Conservation (phyloP, 1,140 invertebrate genomes). For the Sipha flava region DNA sequence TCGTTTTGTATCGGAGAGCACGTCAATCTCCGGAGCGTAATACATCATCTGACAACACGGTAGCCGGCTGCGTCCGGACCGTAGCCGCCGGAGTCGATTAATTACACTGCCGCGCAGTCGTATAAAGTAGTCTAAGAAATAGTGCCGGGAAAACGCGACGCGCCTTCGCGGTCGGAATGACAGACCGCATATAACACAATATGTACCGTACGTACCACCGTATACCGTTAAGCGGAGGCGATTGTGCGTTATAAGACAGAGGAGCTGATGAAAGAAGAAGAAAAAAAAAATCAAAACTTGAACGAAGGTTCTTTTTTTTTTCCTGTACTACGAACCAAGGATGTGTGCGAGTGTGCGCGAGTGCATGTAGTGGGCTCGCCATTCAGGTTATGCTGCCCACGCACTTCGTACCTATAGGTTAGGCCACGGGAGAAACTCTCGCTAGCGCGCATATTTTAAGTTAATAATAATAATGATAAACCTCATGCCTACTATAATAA, state of each 20-base stretch:
- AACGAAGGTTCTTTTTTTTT: slow-evolving; percentile 5
- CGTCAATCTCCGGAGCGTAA: neutral
- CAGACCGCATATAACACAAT: neutral
- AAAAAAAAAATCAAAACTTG: neutral
- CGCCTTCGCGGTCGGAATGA: neutral
- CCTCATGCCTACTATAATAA: neutral
- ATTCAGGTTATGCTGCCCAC: slow-evolving; percentile 24
- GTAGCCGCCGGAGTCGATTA: neutral
- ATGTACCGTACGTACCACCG: too few relatives aligned
- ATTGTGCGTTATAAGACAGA: neutral
- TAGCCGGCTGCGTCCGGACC: neutral
- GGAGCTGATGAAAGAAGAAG: neutral
- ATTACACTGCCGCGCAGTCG: neutral
- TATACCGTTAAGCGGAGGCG: neutral
- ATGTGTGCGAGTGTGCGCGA: neutral
- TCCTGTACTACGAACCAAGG: neutral
- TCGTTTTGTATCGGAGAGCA: too few relatives aligned
- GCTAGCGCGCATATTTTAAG: neutral
- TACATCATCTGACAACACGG: neutral
- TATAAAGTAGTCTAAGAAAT: neutral
- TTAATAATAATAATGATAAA: neutral
- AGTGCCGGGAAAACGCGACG: neutral
- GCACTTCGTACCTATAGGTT: slow-evolving; percentile 10
- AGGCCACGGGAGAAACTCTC: slow-evolving; percentile 23
- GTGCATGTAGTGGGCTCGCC: slow-evolving; percentile 1